These are phyloP conservation scores for Sebastes trivittatus DNA, from an alignment of 2,797 vertebrate species.

Conservation along the genomic window DNA sequence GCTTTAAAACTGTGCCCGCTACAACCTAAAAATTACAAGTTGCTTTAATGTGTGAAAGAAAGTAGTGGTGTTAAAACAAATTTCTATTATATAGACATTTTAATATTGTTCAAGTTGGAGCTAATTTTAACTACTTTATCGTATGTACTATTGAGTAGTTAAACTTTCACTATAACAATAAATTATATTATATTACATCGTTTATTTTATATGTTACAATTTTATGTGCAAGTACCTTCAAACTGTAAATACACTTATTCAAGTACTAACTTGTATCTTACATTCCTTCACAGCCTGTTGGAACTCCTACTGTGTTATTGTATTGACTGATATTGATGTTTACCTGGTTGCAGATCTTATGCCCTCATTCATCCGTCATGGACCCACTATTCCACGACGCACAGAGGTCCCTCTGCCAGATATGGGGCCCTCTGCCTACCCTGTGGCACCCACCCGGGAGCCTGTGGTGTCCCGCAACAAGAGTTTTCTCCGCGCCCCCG, in stretches of 20 bases:
- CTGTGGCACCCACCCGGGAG: slow-evolving; percentile 77
- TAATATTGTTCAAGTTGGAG: not conserved
- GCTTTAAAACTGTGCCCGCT: too few relatives aligned
- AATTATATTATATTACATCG: not conserved
- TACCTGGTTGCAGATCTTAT: slow-evolving; percentile 87
- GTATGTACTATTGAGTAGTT: not conserved
- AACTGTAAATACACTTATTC: too few relatives aligned
- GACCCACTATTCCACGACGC: slow-evolving; percentile 94
- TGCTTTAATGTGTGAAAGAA: too few relatives aligned
- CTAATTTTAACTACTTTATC: not conserved
- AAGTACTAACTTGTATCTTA: too few relatives aligned
- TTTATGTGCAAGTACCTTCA: not conserved
- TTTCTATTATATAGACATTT: too few relatives aligned
- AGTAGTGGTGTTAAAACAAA: too few relatives aligned
- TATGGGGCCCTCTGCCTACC: slow-evolving; percentile 73
- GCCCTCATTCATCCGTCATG: slow-evolving; percentile 98
- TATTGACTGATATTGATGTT: slow-evolving; percentile 6
- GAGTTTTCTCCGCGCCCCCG: slow-evolving; percentile 88
- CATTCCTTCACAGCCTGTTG: not conserved
- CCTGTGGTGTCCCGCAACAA: slow-evolving; percentile 87
- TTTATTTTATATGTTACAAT: not conserved
- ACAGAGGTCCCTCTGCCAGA: slow-evolving; percentile 90
- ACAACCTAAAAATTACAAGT: too few relatives aligned
- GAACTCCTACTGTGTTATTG: not conserved
- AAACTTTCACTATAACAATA: not conserved